phyloP scores from a whole-genome alignment of 2,797 vertebrate species.

The Cheirogaleus major region DNA sequence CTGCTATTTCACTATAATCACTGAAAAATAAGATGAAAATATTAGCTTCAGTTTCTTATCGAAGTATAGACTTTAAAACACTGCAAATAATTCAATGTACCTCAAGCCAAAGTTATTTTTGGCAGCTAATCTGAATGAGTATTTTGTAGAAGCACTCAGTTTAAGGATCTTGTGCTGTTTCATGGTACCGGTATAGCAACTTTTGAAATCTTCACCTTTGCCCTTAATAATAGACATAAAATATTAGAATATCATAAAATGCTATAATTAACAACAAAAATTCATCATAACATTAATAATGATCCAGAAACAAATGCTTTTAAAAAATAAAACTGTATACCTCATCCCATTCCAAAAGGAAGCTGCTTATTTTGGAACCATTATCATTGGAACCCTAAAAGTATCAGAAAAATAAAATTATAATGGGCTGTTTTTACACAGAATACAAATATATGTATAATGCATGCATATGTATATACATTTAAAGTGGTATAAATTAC shows the following conservation, averaged over 20 bases:
- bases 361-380: conserved; percentile 89
- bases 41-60: conserved; percentile 37
- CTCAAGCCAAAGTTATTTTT: conserved; percentile 90
- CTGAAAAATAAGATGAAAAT: conserved; percentile 75
- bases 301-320: neutral
- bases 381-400: conserved; percentile 89
- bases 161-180: conserved; percentile 89
- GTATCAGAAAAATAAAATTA: conserved; percentile 62
- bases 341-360: conserved; percentile 91
- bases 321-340: conserved; percentile 81
- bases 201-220: conserved; percentile 86
- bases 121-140: conserved; percentile 89
- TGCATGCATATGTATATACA: neutral
- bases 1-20: conserved; percentile 86
- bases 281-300: neutral
- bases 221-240: conserved; percentile 75
- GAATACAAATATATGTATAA: neutral
- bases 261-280: neutral
- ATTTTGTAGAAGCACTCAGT: conserved; percentile 87
- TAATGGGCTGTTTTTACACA: neutral
- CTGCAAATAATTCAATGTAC: conserved; percentile 68
- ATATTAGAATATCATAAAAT: conserved; percentile 29
- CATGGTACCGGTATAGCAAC: conserved; percentile 88
- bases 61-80: neutral
- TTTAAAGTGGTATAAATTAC: neutral